Base-by-base conservation (phyloP, 2,797 vertebrate species). In the Hippopotamyrus pictus region DNA sequence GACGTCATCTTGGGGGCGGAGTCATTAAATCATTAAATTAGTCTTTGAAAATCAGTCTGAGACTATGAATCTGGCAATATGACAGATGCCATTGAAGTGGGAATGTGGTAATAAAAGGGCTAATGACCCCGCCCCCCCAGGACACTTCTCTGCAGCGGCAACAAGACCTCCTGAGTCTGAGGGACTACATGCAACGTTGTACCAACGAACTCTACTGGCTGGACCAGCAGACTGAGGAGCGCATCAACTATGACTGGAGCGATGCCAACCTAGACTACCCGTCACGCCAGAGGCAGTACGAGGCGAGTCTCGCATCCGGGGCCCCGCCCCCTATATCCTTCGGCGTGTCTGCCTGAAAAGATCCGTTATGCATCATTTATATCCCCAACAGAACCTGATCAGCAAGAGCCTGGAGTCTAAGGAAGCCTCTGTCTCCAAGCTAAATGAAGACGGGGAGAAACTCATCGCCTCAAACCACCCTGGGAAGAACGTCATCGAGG, bases 131-230 rank as follows among this genome's bases (percentile, higher is more conserved):
- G 9, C 25, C 65, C 29, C 41, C 7, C 76, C 54, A 97, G 96
- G 92, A 92, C 3, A 92, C 46, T 1, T 99, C 98, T 0, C 93
- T 95, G 14, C 93, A 95, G 7, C 96, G 98, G 62, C 98, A 99
- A 96, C 97, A 95, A 90, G 94, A 99, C 93, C 95, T 99, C 94
- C 94, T 96, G 90, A 97, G 94, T 0, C 95, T 99, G 93, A 96
- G 97, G 88, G 98, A 99, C 91, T 99, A 98, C 94, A 99, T 99
- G 98, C 98, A 99, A 94, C 97, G 96, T 93, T 99, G 98, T 95
- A 99, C 98, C 94, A 99, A 99, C 7, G 98, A 99, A 95, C 97
- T 99, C 44, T 99, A 98, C 95, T 99, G 98, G 98, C 96, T 99
- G 95, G 98, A 99, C 93, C 98, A 99, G 95, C 98, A 99, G 94